Percentiles rank a stretch among this genome's conserved stretches.
phyloP scores from a whole-genome alignment of 2,113 vertebrate species.

The Sceloporus undulatus region DNA sequence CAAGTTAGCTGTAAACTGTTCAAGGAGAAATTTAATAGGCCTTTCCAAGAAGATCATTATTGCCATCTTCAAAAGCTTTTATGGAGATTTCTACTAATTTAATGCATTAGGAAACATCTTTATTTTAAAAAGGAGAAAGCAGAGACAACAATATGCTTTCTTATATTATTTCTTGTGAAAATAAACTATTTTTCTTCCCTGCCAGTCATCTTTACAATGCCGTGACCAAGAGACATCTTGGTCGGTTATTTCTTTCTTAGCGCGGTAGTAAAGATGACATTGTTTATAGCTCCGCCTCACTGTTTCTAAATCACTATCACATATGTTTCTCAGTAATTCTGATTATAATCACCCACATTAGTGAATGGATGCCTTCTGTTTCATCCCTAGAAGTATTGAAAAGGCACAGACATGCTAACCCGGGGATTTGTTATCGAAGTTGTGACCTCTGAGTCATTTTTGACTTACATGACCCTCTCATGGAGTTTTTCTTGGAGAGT shows the following conservation, averaged over 20 bases:
- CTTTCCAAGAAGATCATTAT: slow-evolving; percentile 57
- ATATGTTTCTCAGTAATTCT: not conserved
- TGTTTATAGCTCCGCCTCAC: not conserved
- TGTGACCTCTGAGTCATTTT: too few species aligned
- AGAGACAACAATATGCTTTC: not conserved
- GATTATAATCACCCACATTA: not conserved
- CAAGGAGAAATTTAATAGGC: slow-evolving; percentile 49
- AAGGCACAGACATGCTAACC: too few species aligned
- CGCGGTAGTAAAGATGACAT: too few species aligned
- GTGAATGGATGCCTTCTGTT: not conserved
- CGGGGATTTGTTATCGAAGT: too few species aligned
- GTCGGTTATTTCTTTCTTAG: not conserved
- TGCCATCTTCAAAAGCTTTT: slow-evolving; percentile 39
- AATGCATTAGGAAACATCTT: slow-evolving; percentile 34
- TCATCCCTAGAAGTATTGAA: not conserved
- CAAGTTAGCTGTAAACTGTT: slow-evolving; percentile 59
- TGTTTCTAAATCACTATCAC: not conserved
- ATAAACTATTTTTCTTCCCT: not conserved
- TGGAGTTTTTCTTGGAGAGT: too few species aligned
- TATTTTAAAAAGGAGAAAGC: slow-evolving; percentile 37
- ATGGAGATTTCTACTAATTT: slow-evolving; percentile 37
- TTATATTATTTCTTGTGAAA: slow-evolving; percentile 29
- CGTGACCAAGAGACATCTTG: slow-evolving; percentile 25
- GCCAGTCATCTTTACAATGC: not conserved
- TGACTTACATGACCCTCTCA: too few species aligned